Evolutionary conservation across 1,140 invertebrate species (phyloP).

Genomic region (Dolichoris vasculosae): DNA sequence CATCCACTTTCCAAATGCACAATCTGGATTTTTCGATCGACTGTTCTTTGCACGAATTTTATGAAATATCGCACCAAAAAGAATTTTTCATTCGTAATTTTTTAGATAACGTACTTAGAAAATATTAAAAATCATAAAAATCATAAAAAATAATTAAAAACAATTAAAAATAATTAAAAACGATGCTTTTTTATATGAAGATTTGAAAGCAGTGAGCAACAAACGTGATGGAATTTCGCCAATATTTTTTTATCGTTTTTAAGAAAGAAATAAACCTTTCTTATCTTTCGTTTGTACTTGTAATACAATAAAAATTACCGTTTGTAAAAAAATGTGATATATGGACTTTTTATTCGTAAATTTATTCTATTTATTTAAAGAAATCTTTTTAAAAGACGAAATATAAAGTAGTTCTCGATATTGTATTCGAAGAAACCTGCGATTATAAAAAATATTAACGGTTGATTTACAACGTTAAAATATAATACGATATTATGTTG

Average conservation of each 20-base stretch:
- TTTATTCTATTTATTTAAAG: too few species aligned
- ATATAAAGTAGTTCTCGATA: too few species aligned
- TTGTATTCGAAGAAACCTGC: too few species aligned
- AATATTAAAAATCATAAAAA: neutral
- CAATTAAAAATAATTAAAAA: neutral
- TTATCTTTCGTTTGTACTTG: too few species aligned
- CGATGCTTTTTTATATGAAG: neutral
- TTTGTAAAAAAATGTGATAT: too few species aligned
- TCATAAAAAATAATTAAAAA: too few species aligned
- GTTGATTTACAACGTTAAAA: too few species aligned
- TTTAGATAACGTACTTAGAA: neutral
- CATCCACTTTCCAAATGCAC: slow-evolving; percentile 11
- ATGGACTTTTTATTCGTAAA: too few species aligned
- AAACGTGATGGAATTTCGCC: neutral
- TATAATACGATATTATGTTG: too few species aligned
- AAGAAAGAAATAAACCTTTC: neutral
- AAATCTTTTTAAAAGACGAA: too few species aligned
- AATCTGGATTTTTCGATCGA: slow-evolving; percentile 3
- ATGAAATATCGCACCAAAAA: neutral
- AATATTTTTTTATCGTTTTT: neutral
- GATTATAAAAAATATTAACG: too few species aligned
- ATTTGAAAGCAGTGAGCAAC: neutral
- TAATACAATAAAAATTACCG: too few species aligned
- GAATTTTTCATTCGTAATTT: neutral
- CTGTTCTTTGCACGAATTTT: neutral